Evolutionary conservation across 1,140 invertebrate species (phyloP).

Genomic region (Drosophila ironensis): DNA sequence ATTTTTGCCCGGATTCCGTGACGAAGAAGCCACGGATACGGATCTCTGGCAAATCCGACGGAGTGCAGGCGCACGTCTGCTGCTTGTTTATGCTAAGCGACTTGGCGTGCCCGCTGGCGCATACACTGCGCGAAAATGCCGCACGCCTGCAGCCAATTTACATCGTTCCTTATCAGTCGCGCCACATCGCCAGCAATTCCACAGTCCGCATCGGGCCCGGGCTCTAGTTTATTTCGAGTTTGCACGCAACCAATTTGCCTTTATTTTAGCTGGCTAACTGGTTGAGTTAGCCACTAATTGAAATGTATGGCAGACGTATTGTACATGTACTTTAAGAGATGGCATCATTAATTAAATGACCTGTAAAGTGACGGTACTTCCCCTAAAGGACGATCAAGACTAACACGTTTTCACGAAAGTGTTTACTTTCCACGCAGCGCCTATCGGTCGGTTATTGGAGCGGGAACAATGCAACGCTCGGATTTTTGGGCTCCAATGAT

Average conservation of each 20-base stretch:
- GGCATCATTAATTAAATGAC: background rate
- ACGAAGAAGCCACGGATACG: constrained; percentile 8
- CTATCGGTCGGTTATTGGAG: too few relatives aligned
- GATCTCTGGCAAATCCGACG: background rate
- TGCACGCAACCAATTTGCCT: background rate
- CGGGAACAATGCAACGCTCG: too few relatives aligned
- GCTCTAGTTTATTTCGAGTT: background rate
- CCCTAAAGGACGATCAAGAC: too few relatives aligned
- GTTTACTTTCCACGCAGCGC: too few relatives aligned
- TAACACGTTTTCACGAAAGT: too few relatives aligned
- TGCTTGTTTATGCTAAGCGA: constrained; percentile 40
- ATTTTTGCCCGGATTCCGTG: constrained; percentile 39
- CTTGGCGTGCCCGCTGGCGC: background rate
- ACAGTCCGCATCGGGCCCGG: background rate
- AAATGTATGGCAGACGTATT: background rate
- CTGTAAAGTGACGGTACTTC: too few relatives aligned
- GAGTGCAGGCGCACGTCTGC: constrained; percentile 20
- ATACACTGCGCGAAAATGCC: constrained; percentile 16
- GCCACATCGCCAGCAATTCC: background rate
- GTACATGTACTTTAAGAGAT: background rate
- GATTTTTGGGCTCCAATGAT: too few relatives aligned
- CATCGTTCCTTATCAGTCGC: background rate
- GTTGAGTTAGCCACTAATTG: background rate
- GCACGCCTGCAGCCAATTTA: constrained; percentile 8
- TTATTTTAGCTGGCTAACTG: background rate